These are phyloP conservation scores for Herpetotheres cachinnans DNA, from an alignment of 2,113 vertebrate genomes.

Conservation along the genomic window DNA sequence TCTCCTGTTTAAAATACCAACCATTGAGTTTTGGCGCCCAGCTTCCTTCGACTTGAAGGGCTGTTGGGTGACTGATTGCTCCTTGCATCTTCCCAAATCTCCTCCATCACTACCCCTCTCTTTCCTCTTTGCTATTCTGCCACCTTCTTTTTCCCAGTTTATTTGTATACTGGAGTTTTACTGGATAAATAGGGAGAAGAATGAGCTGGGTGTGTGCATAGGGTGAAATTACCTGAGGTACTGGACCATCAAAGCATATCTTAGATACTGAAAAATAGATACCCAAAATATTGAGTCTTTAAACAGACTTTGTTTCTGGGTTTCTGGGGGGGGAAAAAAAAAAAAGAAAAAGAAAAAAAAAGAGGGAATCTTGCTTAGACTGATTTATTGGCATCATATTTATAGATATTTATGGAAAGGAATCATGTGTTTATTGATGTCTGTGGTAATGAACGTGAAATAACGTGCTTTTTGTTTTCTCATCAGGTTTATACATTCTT, in stretches of 20 bases:
- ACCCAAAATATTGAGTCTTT: slow-evolving; percentile 9
- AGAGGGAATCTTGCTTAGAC: neutral
- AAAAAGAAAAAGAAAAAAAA: neutral
- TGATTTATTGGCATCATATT: slow-evolving; percentile 65
- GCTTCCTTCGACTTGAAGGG: neutral
- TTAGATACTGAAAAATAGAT: slow-evolving; percentile 22
- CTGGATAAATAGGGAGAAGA: slow-evolving; percentile 23
- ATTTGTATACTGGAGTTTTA: slow-evolving; percentile 21
- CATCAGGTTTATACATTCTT: slow-evolving; percentile 68
- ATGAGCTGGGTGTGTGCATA: neutral
- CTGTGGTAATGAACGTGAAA: slow-evolving; percentile 61
- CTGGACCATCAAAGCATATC: slow-evolving; percentile 25
- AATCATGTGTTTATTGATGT: slow-evolving; percentile 58
- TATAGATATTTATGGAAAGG: slow-evolving; percentile 70
- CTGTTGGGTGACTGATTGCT: neutral
- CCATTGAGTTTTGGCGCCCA: neutral
- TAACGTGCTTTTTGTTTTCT: slow-evolving; percentile 66
- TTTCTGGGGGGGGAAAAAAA: neutral
- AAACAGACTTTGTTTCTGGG: slow-evolving; percentile 1
- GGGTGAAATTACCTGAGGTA: slow-evolving; percentile 33
- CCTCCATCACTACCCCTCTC: neutral
- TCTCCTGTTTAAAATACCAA: neutral
- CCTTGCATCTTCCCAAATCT: neutral
- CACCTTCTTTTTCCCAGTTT: neutral
- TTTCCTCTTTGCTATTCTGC: neutral